phyloP scores from a whole-genome alignment of 2,888 invertebrate species.

The Nowickia ferox region DNA sequence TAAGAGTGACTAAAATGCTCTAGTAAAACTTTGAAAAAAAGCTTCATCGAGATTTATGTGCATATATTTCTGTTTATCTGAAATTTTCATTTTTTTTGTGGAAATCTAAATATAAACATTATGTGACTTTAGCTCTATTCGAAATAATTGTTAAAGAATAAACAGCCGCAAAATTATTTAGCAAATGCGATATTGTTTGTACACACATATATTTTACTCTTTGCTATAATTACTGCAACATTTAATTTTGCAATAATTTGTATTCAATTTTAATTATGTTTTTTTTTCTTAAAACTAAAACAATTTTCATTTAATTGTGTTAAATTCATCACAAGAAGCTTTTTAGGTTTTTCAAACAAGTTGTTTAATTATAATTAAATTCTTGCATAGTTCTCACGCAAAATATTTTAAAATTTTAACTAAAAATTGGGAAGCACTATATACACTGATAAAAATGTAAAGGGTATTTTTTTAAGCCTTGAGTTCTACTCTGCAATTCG shows the following conservation, averaged over 20 bases:
- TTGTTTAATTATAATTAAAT: constrained; percentile 25
- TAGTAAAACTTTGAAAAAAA: constrained; percentile 68
- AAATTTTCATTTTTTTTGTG: constrained; percentile 57
- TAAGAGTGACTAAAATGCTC: constrained; percentile 78
- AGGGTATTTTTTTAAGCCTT: too few species aligned
- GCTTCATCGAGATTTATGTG: constrained; percentile 46
- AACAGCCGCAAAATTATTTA: constrained; percentile 45
- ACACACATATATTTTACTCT: neutral
- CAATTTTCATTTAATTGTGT: constrained; percentile 20
- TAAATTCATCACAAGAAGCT: constrained; percentile 62
- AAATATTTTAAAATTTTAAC: too few species aligned
- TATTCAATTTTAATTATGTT: neutral
- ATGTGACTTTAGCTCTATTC: constrained; percentile 67
- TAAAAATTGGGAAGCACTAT: too few species aligned
- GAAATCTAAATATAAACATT: constrained; percentile 71
- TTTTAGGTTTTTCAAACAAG: constrained; percentile 69
- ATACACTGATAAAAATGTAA: too few species aligned
- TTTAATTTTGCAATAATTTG: constrained; percentile 48
- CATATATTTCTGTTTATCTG: constrained; percentile 36
- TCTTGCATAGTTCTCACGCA: neutral
- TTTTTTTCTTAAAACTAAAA: neutral
- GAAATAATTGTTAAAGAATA: constrained; percentile 57
- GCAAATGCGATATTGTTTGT: constrained; percentile 27
- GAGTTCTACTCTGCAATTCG: too few species aligned
- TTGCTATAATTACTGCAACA: neutral